Evolutionary conservation across 2,113 vertebrate species (phyloP).

Genomic region (Amphilophus citrinellus): DNA sequence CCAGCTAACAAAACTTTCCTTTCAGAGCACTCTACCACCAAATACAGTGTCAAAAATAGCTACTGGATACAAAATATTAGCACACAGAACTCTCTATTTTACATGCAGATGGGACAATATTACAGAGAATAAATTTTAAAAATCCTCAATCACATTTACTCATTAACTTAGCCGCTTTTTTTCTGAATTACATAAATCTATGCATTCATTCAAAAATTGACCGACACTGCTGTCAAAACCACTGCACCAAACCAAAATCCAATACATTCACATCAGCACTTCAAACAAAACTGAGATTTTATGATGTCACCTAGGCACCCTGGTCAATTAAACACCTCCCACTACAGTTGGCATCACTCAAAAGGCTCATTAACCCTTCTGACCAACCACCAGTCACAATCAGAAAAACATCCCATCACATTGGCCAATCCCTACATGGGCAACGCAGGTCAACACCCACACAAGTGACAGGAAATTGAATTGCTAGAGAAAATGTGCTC

Average conservation of each 20-base stretch:
- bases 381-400: constrained; percentile 82
- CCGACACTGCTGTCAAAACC: constrained; percentile 45
- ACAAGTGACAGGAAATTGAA: constrained; percentile 84
- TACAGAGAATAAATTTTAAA: not conserved
- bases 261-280: constrained; percentile 69
- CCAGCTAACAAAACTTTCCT: constrained; percentile 10
- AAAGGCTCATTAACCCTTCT: constrained; percentile 86
- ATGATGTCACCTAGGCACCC: constrained; percentile 77
- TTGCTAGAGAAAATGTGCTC: constrained; percentile 75
- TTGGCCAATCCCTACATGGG: constrained; percentile 76
- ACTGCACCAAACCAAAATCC: constrained; percentile 72
- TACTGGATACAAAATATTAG: not conserved
- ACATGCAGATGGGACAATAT: constrained; percentile 1
- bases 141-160: not conserved
- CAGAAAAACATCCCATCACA: constrained; percentile 70
- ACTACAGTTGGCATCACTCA: constrained; percentile 80
- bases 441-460: constrained; percentile 82
- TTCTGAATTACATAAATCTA: constrained; percentile 3
- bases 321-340: constrained; percentile 88
- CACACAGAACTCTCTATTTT: not conserved
- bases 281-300: constrained; percentile 76
- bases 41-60: constrained; percentile 20
- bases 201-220: constrained; percentile 58
- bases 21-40: constrained; percentile 14
- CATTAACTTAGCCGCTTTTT: not conserved